phyloP scores from a whole-genome alignment of 2,888 invertebrate species.

The Scaptomyza polygonia region DNA sequence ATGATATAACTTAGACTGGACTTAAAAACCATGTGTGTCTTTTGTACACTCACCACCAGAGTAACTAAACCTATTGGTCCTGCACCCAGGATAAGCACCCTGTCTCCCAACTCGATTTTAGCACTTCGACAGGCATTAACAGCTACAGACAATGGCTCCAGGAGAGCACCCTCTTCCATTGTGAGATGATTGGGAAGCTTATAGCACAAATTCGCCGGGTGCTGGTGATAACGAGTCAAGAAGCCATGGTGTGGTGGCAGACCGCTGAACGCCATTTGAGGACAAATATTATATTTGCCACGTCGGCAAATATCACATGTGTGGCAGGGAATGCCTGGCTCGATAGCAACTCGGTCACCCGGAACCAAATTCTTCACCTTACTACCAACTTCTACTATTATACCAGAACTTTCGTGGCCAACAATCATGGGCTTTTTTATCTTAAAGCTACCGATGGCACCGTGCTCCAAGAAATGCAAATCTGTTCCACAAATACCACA shows the following conservation, averaged over 20 bases:
- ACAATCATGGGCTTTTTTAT: conserved; percentile 95
- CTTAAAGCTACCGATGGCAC: conserved; percentile 94
- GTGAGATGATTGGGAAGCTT: conserved; percentile 95
- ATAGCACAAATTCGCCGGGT: conserved; percentile 94
- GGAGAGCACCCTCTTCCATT: conserved; percentile 96
- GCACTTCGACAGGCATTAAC: conserved; percentile 96
- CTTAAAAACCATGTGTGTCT: too few species aligned
- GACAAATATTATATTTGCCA: conserved; percentile 96
- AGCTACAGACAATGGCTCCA: conserved; percentile 97
- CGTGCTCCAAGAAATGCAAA: conserved; percentile 95
- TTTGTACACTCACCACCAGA: conserved; percentile 85
- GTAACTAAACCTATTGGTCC: conserved; percentile 95
- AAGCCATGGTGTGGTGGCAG: conserved; percentile 97
- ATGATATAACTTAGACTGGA: too few species aligned
- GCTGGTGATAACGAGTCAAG: conserved; percentile 93
- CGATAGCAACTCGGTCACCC: conserved; percentile 97
- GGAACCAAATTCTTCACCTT: conserved; percentile 88
- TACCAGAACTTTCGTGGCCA: conserved; percentile 97
- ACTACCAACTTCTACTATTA: conserved; percentile 90
- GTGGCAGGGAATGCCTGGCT: conserved; percentile 96
- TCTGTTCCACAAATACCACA: conserved; percentile 97
- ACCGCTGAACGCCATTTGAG: conserved; percentile 94
- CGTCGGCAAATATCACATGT: conserved; percentile 92
- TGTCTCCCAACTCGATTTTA: conserved; percentile 89
- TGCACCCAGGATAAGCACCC: conserved; percentile 91